phyloP scores from a whole-genome alignment of 92 coral and sea anemone species.

The Heteractis magnifica region DNA sequence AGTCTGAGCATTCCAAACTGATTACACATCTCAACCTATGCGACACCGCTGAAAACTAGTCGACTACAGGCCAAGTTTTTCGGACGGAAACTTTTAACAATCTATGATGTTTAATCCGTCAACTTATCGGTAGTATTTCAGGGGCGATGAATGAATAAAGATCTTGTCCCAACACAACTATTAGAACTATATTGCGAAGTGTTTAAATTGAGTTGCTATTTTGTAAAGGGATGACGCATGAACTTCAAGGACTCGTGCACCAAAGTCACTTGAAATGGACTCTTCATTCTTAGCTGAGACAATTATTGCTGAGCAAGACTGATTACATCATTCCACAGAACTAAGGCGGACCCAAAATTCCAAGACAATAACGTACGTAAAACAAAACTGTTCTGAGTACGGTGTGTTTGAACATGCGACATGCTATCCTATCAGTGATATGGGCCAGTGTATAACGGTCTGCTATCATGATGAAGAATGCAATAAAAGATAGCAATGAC shows the following conservation, averaged over 20 bases:
- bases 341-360: too few relatives aligned
- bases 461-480: neutral
- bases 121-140: neutral
- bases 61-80: neutral
- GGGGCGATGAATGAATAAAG: neutral
- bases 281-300: too few relatives aligned
- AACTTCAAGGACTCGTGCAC: too few relatives aligned
- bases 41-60: neutral
- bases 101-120: neutral
- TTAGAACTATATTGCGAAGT: too few relatives aligned
- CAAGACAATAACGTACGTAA: too few relatives aligned
- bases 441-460: neutral
- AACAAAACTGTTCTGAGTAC: too few relatives aligned
- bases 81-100: slow-evolving; percentile 7
- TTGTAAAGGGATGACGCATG: too few relatives aligned
- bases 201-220: too few relatives aligned
- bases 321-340: too few relatives aligned
- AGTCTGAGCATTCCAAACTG: neutral
- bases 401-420: neutral
- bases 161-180: too few relatives aligned
- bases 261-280: too few relatives aligned
- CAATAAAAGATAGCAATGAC: neutral
- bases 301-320: too few relatives aligned
- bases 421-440: neutral
- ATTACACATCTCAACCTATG: neutral